Conservation (phyloP, 2,888 invertebrate genomes). For the Chaetogeoica ovagalla region DNA sequence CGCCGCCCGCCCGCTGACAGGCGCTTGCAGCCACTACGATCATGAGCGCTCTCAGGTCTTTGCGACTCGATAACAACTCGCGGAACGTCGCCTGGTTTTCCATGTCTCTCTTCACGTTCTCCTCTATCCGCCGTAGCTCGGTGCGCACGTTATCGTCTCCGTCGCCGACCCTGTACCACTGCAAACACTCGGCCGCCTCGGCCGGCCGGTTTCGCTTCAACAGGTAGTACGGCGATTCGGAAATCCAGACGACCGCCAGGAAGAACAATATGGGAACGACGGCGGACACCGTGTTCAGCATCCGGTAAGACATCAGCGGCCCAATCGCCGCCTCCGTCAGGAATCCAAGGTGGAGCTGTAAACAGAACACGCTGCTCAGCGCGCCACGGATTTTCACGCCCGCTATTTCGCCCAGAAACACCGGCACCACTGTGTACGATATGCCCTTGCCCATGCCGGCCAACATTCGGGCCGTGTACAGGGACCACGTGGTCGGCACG, state of each 20-base stretch:
- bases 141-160: neutral
- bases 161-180: slow-evolving; percentile 21
- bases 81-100: slow-evolving; percentile 53
- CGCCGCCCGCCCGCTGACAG: slow-evolving; percentile 55
- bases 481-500: slow-evolving; percentile 57
- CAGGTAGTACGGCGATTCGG: slow-evolving; percentile 45
- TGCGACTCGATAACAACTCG: slow-evolving; percentile 54
- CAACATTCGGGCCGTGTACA: slow-evolving; percentile 56
- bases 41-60: slow-evolving; percentile 55
- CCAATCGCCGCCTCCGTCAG: slow-evolving; percentile 56
- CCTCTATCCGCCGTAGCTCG: slow-evolving; percentile 36
- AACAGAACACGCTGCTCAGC: slow-evolving; percentile 56
- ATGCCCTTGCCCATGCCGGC: slow-evolving; percentile 57
- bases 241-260: slow-evolving; percentile 58
- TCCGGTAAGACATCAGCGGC: slow-evolving; percentile 17
- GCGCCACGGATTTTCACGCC: slow-evolving; percentile 57
- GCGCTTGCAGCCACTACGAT: slow-evolving; percentile 55
- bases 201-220: neutral
- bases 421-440: slow-evolving; percentile 57
- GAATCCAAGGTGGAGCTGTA: slow-evolving; percentile 56
- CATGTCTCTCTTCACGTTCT: slow-evolving; percentile 55
- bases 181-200: slow-evolving; percentile 16
- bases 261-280: slow-evolving; percentile 19
- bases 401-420: slow-evolving; percentile 57
- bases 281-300: slow-evolving; percentile 12